A percentile compares a stretch with the other conserved stretches of the same genome.
Conservation (phyloP, 2,113 vertebrate species). For the Phasianus colchicus region DNA sequence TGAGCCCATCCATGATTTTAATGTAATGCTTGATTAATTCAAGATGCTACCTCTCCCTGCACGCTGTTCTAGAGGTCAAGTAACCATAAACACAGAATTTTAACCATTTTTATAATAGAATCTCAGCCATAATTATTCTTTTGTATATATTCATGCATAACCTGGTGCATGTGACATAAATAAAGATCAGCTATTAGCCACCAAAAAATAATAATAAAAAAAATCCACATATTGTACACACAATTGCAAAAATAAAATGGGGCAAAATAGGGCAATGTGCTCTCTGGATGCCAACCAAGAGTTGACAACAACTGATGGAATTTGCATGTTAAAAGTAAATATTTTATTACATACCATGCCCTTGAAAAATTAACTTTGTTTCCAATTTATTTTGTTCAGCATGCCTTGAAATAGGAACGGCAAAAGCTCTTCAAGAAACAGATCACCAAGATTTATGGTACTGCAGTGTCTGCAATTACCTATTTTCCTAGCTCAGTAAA, state of each 20-base stretch:
- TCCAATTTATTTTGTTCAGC: constrained; percentile 32
- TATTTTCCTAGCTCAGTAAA: constrained; percentile 3
- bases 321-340: constrained; percentile 42
- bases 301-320: constrained; percentile 29
- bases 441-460: not conserved
- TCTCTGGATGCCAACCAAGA: not conserved
- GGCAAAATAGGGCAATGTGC: not conserved
- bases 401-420: constrained; percentile 53
- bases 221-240: not conserved
- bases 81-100: not conserved
- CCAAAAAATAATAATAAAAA: not conserved
- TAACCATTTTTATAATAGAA: not conserved
- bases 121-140: not conserved
- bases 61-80: not conserved
- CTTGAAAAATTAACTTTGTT: constrained; percentile 44
- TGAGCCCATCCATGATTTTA: not conserved
- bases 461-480: not conserved
- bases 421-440: constrained; percentile 27
- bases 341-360: constrained; percentile 50
- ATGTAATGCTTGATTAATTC: not conserved
- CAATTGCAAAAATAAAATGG: not conserved
- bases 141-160: not conserved
- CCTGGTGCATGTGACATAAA: not conserved
- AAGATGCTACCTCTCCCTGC: not conserved
- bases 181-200: not conserved